Conservation (phyloP, 2,797 vertebrate species). For the Hippopotamyrus pictus region DNA sequence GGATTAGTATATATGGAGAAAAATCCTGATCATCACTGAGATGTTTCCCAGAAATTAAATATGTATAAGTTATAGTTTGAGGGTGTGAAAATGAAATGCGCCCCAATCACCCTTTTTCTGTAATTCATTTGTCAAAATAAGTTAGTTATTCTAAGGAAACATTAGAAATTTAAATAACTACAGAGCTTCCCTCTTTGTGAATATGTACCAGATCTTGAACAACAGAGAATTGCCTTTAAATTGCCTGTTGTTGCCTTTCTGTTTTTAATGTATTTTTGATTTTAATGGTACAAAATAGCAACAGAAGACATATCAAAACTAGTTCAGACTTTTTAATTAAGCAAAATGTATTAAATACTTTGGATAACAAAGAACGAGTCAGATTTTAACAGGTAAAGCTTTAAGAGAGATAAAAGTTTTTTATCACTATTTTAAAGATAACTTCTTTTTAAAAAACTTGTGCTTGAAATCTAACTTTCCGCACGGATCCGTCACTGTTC, state of each 20-base stretch:
- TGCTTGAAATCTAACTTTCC: conserved; percentile 17
- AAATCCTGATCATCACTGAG: conserved; percentile 4
- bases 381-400: conserved; percentile 62
- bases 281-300: conserved; percentile 39
- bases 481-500: neutral
- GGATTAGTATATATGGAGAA: conserved; percentile 8
- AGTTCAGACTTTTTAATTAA: conserved; percentile 51
- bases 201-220: conserved; percentile 46
- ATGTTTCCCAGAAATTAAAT: conserved; percentile 5
- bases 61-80: conserved; percentile 1
- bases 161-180: conserved; percentile 5
- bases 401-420: conserved; percentile 50
- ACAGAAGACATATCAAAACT: conserved; percentile 61
- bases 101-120: neutral
- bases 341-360: conserved; percentile 48
- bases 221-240: conserved; percentile 61
- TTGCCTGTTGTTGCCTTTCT: conserved; percentile 68
- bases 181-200: conserved; percentile 20
- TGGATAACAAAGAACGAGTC: conserved; percentile 44
- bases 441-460: conserved; percentile 16
- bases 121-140: conserved; percentile 3
- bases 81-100: neutral
- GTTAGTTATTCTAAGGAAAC: conserved; percentile 14
- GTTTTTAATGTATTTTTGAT: conserved; percentile 56
- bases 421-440: conserved; percentile 27